A percentile compares a stretch with the other conserved stretches of the same genome.
Evolutionary conservation across 2,797 vertebrate genomes (phyloP).

Genomic region (Pelodytes ibericus): DNA sequence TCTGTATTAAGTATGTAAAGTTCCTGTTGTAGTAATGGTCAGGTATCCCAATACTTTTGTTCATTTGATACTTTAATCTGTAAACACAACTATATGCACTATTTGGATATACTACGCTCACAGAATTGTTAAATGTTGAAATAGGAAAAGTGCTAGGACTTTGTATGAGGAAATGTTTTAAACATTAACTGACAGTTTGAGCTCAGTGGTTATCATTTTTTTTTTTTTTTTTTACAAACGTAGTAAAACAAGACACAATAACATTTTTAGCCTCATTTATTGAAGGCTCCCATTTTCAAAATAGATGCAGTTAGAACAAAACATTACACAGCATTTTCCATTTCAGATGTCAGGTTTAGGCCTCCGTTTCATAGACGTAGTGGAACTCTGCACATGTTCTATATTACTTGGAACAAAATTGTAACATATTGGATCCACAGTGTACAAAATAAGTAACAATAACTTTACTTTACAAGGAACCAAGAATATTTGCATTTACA

Average conservation of each 20-base stretch:
- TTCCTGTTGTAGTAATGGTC: no score
- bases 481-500: background rate
- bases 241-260: background rate
- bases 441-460: background rate
- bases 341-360: background rate
- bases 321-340: background rate
- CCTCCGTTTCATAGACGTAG: background rate
- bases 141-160: no score
- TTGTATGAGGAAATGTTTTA: no score
- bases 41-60: no score
- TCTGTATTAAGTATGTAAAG: no score
- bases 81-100: no score
- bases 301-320: background rate
- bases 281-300: background rate
- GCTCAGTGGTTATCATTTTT: no score
- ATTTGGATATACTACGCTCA: no score
- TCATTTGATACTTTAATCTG: no score
- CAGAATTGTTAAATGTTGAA: no score
- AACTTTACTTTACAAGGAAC: background rate
- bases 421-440: background rate
- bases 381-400: background rate
- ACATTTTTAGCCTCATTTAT: background rate
- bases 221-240: no score
- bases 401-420: background rate
- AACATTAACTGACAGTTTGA: no score